Percentiles rank a stretch among this genome's conserved stretches.
Evolutionary conservation across 2,888 invertebrate genomes (phyloP).

Genomic region (Tuta absoluta): DNA sequence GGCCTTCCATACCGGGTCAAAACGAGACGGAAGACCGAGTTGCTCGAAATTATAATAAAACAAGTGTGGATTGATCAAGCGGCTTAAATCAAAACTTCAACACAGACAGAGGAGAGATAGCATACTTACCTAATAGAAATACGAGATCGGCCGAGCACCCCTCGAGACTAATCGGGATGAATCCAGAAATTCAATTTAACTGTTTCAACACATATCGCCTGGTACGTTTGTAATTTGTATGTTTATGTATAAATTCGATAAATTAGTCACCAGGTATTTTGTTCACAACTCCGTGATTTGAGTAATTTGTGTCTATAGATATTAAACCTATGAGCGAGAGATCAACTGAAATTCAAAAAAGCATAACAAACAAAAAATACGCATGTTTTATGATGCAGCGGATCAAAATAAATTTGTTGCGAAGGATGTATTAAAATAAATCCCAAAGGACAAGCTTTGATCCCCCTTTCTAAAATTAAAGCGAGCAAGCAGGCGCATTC

Average conservation of each 20-base stretch:
- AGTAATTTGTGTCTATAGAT: too few relatives aligned
- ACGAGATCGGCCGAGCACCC: constrained; percentile 10
- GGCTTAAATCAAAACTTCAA: too few relatives aligned
- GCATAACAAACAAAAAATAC: neutral
- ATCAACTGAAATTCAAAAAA: neutral
- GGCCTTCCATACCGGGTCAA: too few relatives aligned
- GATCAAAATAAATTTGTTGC: constrained; percentile 24
- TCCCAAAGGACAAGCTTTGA: constrained; percentile 41
- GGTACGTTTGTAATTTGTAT: neutral
- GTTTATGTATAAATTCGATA: too few relatives aligned
- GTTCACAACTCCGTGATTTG: neutral
- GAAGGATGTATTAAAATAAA: constrained; percentile 36
- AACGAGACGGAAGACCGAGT: too few relatives aligned
- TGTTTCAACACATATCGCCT: neutral
- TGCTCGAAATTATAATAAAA: too few relatives aligned
- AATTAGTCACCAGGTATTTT: too few relatives aligned
- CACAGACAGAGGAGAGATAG: too few relatives aligned
- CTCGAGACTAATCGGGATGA: constrained; percentile 16
- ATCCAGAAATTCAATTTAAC: constrained; percentile 20
- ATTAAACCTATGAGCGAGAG: too few relatives aligned
- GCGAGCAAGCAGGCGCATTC: constrained; percentile 34
- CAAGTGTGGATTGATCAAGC: too few relatives aligned
- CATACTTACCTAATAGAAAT: neutral
- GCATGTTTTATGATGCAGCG: constrained; percentile 11
- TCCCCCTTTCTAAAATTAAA: constrained; percentile 42